Evolutionary conservation across 1,140 invertebrate species (phyloP).

Genomic region (Zelostemma sp.): DNA sequence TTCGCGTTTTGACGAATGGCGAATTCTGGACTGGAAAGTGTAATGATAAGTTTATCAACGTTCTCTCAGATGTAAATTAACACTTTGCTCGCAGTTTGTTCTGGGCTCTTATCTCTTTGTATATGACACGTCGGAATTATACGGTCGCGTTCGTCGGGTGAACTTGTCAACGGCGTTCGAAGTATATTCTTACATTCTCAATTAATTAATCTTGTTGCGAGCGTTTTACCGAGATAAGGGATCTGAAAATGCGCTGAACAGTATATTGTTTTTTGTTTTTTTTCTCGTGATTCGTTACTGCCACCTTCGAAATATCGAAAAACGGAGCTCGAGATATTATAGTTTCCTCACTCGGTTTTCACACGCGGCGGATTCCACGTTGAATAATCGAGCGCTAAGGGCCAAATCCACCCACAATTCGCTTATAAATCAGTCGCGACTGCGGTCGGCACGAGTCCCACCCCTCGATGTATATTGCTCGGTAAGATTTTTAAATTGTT

Average conservation of each 20-base stretch:
- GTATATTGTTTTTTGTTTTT: not conserved
- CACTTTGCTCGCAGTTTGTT: not conserved
- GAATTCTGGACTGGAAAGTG: not conserved
- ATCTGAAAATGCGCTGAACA: slow-evolving; percentile 4
- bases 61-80: not conserved
- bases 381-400: slow-evolving; percentile 37
- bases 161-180: slow-evolving; percentile 12
- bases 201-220: slow-evolving; percentile 23
- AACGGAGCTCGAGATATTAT: slow-evolving; percentile 21
- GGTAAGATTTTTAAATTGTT: slow-evolving; percentile 46
- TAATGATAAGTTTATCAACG: no score
- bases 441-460: slow-evolving; percentile 17
- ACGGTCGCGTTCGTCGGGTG: not conserved
- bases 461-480: slow-evolving; percentile 22
- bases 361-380: slow-evolving; percentile 3
- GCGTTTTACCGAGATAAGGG: slow-evolving; percentile 19
- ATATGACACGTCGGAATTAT: slow-evolving; percentile 13
- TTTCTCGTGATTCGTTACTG: slow-evolving; percentile 19
- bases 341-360: slow-evolving; percentile 22
- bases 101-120: slow-evolving; percentile 12
- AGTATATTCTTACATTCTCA: slow-evolving; percentile 4
- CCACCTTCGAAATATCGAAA: slow-evolving; percentile 17
- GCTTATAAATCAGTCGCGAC: slow-evolving; percentile 45
- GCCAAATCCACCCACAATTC: slow-evolving; percentile 40
- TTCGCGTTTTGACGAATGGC: not conserved